Base-by-base conservation (phyloP, 2,888 invertebrate species). In the Drosophila mimica region DNA sequence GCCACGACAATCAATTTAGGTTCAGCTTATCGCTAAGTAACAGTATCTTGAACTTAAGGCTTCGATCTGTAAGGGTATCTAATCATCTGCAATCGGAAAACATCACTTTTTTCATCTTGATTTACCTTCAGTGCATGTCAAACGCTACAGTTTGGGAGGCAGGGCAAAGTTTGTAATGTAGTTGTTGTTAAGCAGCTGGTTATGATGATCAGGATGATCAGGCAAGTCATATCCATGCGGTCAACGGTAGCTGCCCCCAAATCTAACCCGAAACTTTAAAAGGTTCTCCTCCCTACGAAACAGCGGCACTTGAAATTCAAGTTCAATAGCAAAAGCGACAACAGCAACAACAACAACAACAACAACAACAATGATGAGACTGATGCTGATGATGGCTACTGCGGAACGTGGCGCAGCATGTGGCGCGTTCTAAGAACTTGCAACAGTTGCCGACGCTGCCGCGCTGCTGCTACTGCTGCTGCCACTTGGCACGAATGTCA, bases 401-500 rank as follows among this genome's bases (percentile, higher is more conserved):
- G 76, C 81, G 81, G 82, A 87, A 84, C 89, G 84, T 84, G 89
- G 80, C 85, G 81, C 85, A 86, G 85, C 85, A 86, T 86, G 85
- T 86, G 85, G 89, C 85, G 90, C 85, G 88, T 86, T 86, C 85
- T 89, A 78, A 89, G 85, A 86, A 86, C 90, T 89, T 85, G 81
- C 88, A 84, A 86, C 83, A 86, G 88, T 84, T 86, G 83, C 83
- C 83, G 83, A 82, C 88, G 75, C 49, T 62, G 40, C 66, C 43
- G 67, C 46, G 52, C 34, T 64, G 73, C 52, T 57, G 57, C 65
- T 72, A 72, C 73, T 66, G 70, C 46, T 72, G 74, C 77, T 85
- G 84, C 86, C 84, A 84, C 80, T 89, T 85, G 89, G 85, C 85
- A 85, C 85, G 85, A 85, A 85, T 85, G 89, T 89, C 89, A 85